phyloP scores from a whole-genome alignment of 2,113 vertebrate species.

The Struthio camelus region DNA sequence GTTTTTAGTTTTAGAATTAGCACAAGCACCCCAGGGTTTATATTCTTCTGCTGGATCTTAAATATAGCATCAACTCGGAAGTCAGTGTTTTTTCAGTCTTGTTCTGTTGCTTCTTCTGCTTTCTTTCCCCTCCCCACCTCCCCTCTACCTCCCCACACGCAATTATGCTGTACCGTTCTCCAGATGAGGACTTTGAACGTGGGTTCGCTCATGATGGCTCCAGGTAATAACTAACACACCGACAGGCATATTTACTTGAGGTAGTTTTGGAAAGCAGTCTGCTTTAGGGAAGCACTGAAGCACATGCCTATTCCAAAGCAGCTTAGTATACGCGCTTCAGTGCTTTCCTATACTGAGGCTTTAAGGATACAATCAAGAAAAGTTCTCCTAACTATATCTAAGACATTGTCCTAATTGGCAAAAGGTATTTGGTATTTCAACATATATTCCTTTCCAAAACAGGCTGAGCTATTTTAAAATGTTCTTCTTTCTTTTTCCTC shows the following conservation, averaged over 20 bases:
- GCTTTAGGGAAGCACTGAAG: not conserved
- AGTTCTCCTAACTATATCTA: not conserved
- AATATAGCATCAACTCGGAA: not conserved
- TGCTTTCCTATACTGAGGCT: not conserved
- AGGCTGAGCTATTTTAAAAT: not conserved
- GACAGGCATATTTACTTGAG: not conserved
- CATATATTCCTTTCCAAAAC: not conserved
- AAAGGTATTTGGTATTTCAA: not conserved
- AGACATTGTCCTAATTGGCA: not conserved
- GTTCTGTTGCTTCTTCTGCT: not conserved
- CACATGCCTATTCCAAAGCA: not conserved
- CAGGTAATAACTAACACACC: not conserved
- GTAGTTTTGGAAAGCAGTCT: not conserved
- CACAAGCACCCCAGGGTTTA: not conserved
- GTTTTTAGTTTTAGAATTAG: not conserved
- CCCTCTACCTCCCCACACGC: not conserved
- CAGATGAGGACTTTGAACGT: fast-evolving
- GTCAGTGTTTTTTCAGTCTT: not conserved
- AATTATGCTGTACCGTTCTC: not conserved
- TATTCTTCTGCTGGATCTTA: not conserved
- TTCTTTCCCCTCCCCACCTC: not conserved
- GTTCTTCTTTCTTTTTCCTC: not conserved
- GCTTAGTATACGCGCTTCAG: not conserved
- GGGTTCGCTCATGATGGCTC: not conserved
- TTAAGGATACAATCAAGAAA: not conserved